Evolutionary conservation across 1,140 invertebrate genomes (phyloP).

Genomic region (Euschistus heros): DNA sequence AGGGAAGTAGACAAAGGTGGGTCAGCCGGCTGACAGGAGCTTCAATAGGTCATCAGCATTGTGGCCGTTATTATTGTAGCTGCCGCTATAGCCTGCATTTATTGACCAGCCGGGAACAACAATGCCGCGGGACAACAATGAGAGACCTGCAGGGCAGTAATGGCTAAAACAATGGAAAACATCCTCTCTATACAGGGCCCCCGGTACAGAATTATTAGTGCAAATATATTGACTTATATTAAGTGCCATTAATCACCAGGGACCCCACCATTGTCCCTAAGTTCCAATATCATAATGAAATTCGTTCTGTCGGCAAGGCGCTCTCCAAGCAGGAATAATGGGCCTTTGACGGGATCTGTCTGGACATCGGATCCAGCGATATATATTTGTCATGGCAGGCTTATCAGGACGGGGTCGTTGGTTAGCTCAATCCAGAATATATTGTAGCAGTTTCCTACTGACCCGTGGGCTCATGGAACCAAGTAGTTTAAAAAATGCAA

Average conservation of each 20-base stretch:
- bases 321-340: no score
- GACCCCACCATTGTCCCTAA: slow-evolving; percentile 8
- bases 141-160: slow-evolving; percentile 5
- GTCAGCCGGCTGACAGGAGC: neutral
- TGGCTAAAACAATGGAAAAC: slow-evolving; percentile 24
- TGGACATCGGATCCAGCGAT: no score
- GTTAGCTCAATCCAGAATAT: no score
- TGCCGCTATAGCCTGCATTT: slow-evolving; percentile 19
- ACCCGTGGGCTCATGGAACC: no score
- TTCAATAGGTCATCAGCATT: slow-evolving; percentile 7
- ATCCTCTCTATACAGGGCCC: slow-evolving; percentile 17
- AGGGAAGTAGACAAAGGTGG: slow-evolving; percentile 8
- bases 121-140: slow-evolving; percentile 19
- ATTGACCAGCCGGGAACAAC: slow-evolving; percentile 23
- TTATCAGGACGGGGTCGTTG: no score
- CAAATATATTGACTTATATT: slow-evolving; percentile 27
- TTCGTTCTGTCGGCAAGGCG: slow-evolving; percentile 8
- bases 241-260: slow-evolving; percentile 24
- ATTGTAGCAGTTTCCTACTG: no score
- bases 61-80: slow-evolving; percentile 15
- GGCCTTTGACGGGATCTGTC: no score
- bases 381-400: no score
- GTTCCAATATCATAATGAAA: slow-evolving; percentile 18
- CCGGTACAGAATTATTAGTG: slow-evolving; percentile 25
- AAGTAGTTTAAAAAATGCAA: no score